Conservation (phyloP, 2,888 invertebrate genomes). For the Eupeodes latifasciatus region DNA sequence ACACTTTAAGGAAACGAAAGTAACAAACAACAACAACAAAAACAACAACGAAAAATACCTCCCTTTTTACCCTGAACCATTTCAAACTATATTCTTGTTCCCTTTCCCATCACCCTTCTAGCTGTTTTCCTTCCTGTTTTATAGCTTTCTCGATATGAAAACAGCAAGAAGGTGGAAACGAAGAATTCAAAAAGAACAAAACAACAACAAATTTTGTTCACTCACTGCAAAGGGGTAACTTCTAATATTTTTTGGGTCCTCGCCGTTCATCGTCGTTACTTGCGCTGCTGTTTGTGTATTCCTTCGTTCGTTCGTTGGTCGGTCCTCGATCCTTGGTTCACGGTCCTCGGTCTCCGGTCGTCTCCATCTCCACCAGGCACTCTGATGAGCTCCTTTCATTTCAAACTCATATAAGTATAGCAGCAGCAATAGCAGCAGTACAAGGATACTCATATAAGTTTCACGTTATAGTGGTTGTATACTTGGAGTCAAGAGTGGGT, state of each 20-base stretch:
- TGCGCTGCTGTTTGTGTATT: background rate
- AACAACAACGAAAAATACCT: background rate
- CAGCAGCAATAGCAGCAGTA: constrained; percentile 22
- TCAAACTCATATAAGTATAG: constrained; percentile 25
- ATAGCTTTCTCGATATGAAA: background rate
- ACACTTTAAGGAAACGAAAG: constrained; percentile 27
- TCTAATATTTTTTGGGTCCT: constrained; percentile 41
- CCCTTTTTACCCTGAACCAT: too few relatives aligned
- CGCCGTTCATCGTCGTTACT: constrained; percentile 13
- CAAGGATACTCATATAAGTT: constrained; percentile 36
- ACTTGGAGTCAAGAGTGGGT: background rate
- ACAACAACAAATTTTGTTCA: background rate
- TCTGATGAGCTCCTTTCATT: constrained; percentile 5
- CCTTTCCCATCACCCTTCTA: background rate
- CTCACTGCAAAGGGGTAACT: constrained; percentile 58
- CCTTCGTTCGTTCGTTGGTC: background rate
- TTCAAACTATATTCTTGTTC: background rate
- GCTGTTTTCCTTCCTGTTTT: background rate
- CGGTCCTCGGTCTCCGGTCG: too few relatives aligned
- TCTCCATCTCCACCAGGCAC: constrained; percentile 24
- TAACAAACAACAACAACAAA: constrained; percentile 5
- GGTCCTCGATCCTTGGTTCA: background rate
- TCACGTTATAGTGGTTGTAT: constrained; percentile 22
- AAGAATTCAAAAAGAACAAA: constrained; percentile 2
- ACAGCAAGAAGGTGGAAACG: constrained; percentile 42